phyloP scores from a whole-genome alignment of 2,888 invertebrate species.

The Leptopilina drosophilae region DNA sequence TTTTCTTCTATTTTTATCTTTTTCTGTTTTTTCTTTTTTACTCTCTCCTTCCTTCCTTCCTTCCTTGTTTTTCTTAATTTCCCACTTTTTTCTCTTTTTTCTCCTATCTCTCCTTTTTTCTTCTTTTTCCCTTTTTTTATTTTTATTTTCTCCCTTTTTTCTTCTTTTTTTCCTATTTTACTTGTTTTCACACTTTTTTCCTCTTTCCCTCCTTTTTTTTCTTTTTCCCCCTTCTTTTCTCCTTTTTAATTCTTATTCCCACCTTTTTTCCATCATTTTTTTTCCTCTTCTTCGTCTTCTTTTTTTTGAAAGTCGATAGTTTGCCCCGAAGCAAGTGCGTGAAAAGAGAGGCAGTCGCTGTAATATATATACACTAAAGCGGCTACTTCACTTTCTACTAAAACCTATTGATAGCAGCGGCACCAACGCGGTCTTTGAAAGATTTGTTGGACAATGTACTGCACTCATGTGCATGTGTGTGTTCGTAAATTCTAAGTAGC shows the following conservation, averaged over 20 bases:
- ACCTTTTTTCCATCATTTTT: too few species aligned
- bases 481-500: slow-evolving; percentile 20
- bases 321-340: slow-evolving; percentile 28
- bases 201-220: not conserved
- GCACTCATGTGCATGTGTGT: slow-evolving; percentile 13
- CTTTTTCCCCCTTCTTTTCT: not conserved
- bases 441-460: slow-evolving; percentile 55
- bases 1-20: too few species aligned
- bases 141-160: not conserved
- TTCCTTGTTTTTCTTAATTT: too few species aligned
- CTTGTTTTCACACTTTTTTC: too few species aligned
- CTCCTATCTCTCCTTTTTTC: not conserved
- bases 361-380: slow-evolving; percentile 52
- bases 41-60: too few species aligned
- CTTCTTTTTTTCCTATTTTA: not conserved
- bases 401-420: slow-evolving; percentile 66
- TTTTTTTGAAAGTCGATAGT: slow-evolving; percentile 38
- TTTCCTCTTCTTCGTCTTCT: not conserved
- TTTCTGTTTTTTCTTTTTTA: too few species aligned
- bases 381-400: slow-evolving; percentile 57
- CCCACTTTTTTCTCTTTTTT: not conserved
- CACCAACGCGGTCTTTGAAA: slow-evolving; percentile 63
- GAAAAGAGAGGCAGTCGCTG: not conserved
- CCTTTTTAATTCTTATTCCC: too few species aligned
- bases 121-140: too few species aligned